Conservation (phyloP, 2,113 vertebrate genomes). For the Oophaga pumilio region DNA sequence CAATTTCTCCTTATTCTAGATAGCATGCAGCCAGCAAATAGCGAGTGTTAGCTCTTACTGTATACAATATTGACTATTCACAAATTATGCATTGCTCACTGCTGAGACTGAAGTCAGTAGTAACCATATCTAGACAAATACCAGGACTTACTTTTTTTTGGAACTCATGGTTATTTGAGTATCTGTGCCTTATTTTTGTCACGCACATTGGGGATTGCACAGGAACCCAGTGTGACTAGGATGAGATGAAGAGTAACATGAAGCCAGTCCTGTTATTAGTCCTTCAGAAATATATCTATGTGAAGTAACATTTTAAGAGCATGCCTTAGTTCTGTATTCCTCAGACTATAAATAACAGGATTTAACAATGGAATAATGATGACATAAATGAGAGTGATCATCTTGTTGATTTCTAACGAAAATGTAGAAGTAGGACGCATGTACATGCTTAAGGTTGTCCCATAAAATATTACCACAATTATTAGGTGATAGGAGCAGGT, state of each 20-base stretch:
- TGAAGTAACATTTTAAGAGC: slow-evolving; percentile 28
- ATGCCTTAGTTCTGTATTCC: slow-evolving; percentile 62
- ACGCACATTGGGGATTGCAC: no score
- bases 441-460: slow-evolving; percentile 28
- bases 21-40: no score
- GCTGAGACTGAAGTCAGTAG: no score
- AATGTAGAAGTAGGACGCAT: slow-evolving; percentile 35
- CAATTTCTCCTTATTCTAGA: no score
- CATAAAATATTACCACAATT: slow-evolving; percentile 40
- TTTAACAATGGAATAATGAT: slow-evolving; percentile 62
- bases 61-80: no score
- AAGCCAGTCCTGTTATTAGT: neutral
- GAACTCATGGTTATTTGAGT: no score
- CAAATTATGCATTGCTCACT: no score
- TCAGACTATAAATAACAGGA: slow-evolving; percentile 61
- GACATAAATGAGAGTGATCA: slow-evolving; percentile 59
- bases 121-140: no score
- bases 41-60: no score
- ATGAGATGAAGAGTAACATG: neutral
- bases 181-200: no score
- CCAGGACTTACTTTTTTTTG: no score
- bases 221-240: no score
- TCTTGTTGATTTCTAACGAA: slow-evolving; percentile 53
- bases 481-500: slow-evolving; percentile 47
- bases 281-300: neutral